Conservation (phyloP, 1,140 invertebrate genomes). For the Zaprionus davidi region DNA sequence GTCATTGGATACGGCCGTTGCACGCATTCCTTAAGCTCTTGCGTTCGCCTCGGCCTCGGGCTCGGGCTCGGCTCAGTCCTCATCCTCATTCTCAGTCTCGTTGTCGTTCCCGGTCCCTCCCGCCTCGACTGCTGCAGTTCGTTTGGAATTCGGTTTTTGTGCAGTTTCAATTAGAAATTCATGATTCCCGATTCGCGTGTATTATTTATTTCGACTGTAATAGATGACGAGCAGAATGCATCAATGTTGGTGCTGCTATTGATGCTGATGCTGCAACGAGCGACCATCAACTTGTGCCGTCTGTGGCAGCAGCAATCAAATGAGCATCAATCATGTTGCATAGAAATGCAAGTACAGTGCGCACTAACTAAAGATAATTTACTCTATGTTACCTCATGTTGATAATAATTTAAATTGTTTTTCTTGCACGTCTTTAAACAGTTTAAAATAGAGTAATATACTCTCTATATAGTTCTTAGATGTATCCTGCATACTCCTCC, state of each 20-base stretch:
- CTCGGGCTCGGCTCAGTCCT: neutral
- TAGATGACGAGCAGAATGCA: slow-evolving; percentile 8
- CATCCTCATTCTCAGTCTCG: neutral
- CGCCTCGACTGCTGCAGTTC: slow-evolving; percentile 2
- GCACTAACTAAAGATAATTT: neutral
- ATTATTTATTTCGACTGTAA: slow-evolving; percentile 52
- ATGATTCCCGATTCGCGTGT: slow-evolving; percentile 44
- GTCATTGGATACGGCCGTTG: slow-evolving; percentile 59
- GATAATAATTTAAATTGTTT: too few relatives aligned
- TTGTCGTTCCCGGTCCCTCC: neutral
- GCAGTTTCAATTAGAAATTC: slow-evolving; percentile 64
- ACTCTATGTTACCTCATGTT: neutral
- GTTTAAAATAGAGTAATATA: too few relatives aligned
- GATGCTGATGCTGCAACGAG: slow-evolving; percentile 1
- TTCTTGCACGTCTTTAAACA: too few relatives aligned
- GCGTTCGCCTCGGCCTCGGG: too few relatives aligned
- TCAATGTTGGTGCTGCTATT: neutral
- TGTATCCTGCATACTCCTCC: too few relatives aligned
- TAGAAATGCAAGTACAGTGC: neutral
- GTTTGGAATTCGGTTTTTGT: slow-evolving; percentile 35
- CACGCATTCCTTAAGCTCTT: slow-evolving; percentile 53
- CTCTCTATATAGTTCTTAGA: too few relatives aligned
- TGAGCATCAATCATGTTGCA: slow-evolving; percentile 3
- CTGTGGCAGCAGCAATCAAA: slow-evolving; percentile 1
- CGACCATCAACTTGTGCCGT: neutral